Base-by-base conservation (phyloP, 2,113 vertebrate species). In the Myocastor coypus region DNA sequence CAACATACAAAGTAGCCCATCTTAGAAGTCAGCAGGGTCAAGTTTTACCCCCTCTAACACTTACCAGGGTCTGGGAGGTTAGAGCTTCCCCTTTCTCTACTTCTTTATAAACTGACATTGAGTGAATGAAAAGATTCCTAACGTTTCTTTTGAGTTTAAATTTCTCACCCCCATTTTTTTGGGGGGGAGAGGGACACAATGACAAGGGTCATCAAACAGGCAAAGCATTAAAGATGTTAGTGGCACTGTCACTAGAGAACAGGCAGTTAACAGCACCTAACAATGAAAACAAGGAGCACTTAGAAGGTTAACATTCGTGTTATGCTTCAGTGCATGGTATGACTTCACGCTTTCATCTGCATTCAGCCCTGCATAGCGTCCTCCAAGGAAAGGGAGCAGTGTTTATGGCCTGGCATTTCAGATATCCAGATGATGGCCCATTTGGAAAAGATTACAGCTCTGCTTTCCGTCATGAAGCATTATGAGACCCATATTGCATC, bases 381-480 rank as follows among this genome's bases (percentile, higher is more conserved):
- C 81, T 80, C 66, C 87, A 92, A 94, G 96, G 93, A 87, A 81
- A 84, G 92, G 61, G 87, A 92, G 61, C 55, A 42, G 87, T 93
- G 94, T 95, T 95, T 96, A 97, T 24, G 83, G 92, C 91, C 50
- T 59, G 91, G 92, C 64, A 90, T 97, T 97, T 96, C 96, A 91
- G 95, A 68, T 55, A 85, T 87, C 88, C 95, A 94, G 80, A 87
- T 92, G 97, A 97, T n/a, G 28, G 95, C 69, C 89, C 97, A 91
- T 96, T 96, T 96, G 97, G 96, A 97, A 97, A 61, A 78, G 86
- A 97, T 97, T 95, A 96, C 92, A 69, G 11, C 83, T 84, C 97
- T 96, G 96, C 83, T 87, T 57, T 96, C 91, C 94, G 83, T 96
- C 96, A 87, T 71, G 83, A 68, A 40, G 89, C 57, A 5, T 84